Evolutionary conservation across 2,113 vertebrate genomes (phyloP).

Genomic region (Ophiodon elongatus): DNA sequence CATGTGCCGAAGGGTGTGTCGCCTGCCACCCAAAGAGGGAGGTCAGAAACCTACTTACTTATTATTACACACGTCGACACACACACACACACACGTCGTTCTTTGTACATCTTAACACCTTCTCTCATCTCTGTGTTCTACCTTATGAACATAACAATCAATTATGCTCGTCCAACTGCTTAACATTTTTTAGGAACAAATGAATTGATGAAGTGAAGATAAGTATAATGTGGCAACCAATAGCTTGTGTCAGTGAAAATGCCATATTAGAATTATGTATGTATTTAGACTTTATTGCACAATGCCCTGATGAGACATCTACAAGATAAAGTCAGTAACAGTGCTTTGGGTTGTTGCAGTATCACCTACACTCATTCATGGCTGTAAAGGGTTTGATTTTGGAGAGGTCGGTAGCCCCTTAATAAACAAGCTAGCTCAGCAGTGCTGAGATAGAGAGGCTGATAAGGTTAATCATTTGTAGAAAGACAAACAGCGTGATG

Average conservation of each 20-base stretch:
- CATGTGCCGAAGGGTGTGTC: conserved; percentile 97
- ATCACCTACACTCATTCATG: background rate
- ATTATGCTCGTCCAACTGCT: background rate
- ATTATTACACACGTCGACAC: conserved; percentile 13
- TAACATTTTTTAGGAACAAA: background rate
- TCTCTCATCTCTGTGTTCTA: too few species aligned
- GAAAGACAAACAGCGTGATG: conserved; percentile 60
- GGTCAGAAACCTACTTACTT: conserved; percentile 71
- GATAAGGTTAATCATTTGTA: conserved; percentile 74
- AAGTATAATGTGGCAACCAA: background rate
- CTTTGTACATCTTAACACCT: too few species aligned
- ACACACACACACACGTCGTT: background rate
- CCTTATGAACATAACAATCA: background rate
- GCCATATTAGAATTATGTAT: background rate
- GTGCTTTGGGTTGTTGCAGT: background rate
- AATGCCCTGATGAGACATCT: background rate
- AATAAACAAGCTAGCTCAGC: conserved; percentile 48
- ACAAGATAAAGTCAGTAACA: background rate
- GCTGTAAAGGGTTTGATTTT: conserved; percentile 19
- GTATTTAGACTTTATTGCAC: background rate
- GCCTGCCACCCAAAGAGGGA: conserved; percentile 95
- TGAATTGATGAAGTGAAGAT: background rate
- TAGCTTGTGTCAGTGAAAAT: background rate
- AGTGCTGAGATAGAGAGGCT: conserved; percentile 8
- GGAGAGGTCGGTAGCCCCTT: conserved; percentile 19